Evolutionary conservation across 2,888 invertebrate species (phyloP).

Genomic region (Sinopyrophorus schimmeli): DNA sequence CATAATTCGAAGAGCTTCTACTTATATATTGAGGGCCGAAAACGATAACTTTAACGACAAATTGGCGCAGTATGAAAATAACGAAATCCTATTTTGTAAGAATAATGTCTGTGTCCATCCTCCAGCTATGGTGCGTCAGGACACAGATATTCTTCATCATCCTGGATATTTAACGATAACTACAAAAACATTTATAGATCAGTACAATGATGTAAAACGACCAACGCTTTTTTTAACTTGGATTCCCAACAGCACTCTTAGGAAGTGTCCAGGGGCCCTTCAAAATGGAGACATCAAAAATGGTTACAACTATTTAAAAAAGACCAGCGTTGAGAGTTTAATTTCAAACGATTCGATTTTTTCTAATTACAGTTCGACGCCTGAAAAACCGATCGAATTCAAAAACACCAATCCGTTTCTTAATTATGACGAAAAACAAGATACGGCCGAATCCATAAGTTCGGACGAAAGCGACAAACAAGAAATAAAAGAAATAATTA

Average conservation of each 20-base stretch:
- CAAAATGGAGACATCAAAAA: slow-evolving; percentile 49
- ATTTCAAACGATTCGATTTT: slow-evolving; percentile 49
- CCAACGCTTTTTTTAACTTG: slow-evolving; percentile 88
- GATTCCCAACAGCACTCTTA: slow-evolving; percentile 90
- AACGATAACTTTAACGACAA: slow-evolving; percentile 57
- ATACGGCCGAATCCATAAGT: slow-evolving; percentile 46
- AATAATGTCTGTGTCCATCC: slow-evolving; percentile 98
- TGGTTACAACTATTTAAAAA: slow-evolving; percentile 50
- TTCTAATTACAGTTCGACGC: slow-evolving; percentile 48
- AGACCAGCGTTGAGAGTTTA: slow-evolving; percentile 51
- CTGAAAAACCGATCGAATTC: slow-evolving; percentile 53
- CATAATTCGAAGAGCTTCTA: slow-evolving; percentile 77
- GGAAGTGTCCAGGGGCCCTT: slow-evolving; percentile 76
- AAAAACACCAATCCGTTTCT: slow-evolving; percentile 57
- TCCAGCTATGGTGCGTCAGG: slow-evolving; percentile 79
- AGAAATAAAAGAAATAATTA: slow-evolving; percentile 46
- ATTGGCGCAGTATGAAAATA: slow-evolving; percentile 73
- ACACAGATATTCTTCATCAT: slow-evolving; percentile 84
- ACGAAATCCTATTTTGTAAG: slow-evolving; percentile 87
- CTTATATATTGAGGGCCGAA: slow-evolving; percentile 74
- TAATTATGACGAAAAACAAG: slow-evolving; percentile 50
- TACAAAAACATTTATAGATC: slow-evolving; percentile 77
- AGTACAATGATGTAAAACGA: slow-evolving; percentile 74
- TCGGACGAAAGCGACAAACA: slow-evolving; percentile 52
- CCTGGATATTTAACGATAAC: slow-evolving; percentile 91